phyloP scores from a whole-genome alignment of 2,888 invertebrate species.

The Mesorhabditis sp. region DNA sequence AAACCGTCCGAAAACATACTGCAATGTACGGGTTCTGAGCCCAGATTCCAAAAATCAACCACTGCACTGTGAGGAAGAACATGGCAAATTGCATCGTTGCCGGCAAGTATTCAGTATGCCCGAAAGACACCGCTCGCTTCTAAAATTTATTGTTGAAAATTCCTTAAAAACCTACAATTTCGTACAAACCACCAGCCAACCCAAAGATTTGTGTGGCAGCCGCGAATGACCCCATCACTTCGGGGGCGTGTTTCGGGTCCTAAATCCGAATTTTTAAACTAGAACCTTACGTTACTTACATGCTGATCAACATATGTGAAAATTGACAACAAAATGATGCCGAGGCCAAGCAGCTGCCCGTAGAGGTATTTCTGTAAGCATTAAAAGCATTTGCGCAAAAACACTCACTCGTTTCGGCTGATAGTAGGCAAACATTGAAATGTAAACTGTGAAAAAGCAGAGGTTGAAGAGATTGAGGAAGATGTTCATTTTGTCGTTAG shows the following conservation, averaged over 20 bases:
- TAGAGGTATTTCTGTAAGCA: slow-evolving; percentile 46
- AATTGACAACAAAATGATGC: slow-evolving; percentile 29
- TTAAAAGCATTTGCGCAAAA: slow-evolving; percentile 7
- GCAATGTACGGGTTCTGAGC: slow-evolving; percentile 48
- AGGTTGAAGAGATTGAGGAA: slow-evolving; percentile 46
- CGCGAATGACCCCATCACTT: slow-evolving; percentile 50
- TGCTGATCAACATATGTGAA: slow-evolving; percentile 42
- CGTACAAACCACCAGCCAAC: slow-evolving; percentile 46
- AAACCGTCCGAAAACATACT: slow-evolving; percentile 22
- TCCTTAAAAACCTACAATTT: slow-evolving; percentile 31
- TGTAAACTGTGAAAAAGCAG: slow-evolving; percentile 39
- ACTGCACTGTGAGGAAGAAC: slow-evolving; percentile 45
- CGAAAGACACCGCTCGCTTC: slow-evolving; percentile 40
- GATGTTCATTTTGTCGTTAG: slow-evolving; percentile 43
- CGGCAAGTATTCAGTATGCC: slow-evolving; percentile 53
- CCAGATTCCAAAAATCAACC: slow-evolving; percentile 48
- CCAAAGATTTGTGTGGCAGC: slow-evolving; percentile 52
- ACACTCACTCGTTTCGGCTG: slow-evolving; percentile 48
- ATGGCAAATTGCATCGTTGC: slow-evolving; percentile 51
- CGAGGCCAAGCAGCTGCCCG: slow-evolving; percentile 37
- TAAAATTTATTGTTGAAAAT: slow-evolving; percentile 19
- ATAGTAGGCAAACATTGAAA: slow-evolving; percentile 49
- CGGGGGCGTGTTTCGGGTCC: slow-evolving; percentile 14
- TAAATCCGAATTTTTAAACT: background rate
- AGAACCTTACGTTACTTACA: background rate